Evolutionary conservation across 2,888 invertebrate genomes (phyloP).

Genomic region (Achlya flavicornis): DNA sequence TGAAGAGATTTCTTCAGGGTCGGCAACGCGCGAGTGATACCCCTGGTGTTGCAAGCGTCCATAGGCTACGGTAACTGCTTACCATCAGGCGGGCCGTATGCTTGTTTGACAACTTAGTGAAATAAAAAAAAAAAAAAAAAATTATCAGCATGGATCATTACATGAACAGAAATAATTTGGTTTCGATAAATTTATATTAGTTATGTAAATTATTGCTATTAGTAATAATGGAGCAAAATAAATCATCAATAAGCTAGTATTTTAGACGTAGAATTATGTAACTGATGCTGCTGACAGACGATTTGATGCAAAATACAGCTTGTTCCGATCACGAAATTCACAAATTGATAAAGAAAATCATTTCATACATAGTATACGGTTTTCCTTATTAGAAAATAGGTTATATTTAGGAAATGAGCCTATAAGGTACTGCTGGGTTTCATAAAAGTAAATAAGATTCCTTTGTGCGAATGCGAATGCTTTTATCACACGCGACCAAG

Average conservation of each 20-base stretch:
- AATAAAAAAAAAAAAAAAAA: no score
- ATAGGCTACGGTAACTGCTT: no score
- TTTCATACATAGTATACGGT: neutral
- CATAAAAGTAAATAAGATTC: conserved; percentile 47
- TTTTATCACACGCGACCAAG: conserved; percentile 32
- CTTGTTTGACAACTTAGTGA: no score
- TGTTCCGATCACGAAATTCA: neutral
- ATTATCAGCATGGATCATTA: no score
- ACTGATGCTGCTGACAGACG: neutral
- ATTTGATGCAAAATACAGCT: neutral
- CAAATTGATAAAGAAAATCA: neutral
- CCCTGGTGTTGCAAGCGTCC: no score
- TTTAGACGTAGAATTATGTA: neutral
- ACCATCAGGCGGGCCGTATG: no score
- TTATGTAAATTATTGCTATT: no score
- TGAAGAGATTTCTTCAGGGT: no score
- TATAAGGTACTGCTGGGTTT: conserved; percentile 19
- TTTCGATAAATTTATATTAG: no score
- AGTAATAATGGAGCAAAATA: neutral
- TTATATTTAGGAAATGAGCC: neutral
- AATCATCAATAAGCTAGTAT: neutral
- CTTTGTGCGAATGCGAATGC: conserved; percentile 37
- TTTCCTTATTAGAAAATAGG: neutral
- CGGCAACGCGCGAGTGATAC: no score
- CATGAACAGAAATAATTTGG: no score